Evolutionary conservation across 1,140 invertebrate species (phyloP), one percentile per base, ranked within the genome.

Genomic region (Drosophila hydei): DNA sequence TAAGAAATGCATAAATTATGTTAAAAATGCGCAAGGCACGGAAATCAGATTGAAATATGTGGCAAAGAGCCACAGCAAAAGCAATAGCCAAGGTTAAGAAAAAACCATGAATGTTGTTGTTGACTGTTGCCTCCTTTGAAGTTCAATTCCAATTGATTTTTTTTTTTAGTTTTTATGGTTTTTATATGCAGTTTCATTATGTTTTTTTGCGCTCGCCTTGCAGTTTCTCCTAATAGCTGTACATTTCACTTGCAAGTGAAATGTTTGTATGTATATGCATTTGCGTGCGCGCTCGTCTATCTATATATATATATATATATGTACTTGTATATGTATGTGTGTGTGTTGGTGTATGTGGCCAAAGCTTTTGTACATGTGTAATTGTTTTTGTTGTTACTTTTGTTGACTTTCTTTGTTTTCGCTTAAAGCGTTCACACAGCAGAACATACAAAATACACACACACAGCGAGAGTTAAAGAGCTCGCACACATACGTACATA

Each of bases 101-200:
- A 48, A 48, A 14, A 48, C 61, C 48, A 61, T 61, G 36, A 72
- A 42, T 38, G 16, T 51, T 65, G 36, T 59, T 88, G 42, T 60
- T 75, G 51, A 48, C 55, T 63, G 69, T 11, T 68, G 63, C 18
- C 72, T 30, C 42, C 59, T 72, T 75, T 90, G 72, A 90, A 90
- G 87, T 90, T 90, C 79, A 90, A 77, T 75, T 77, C 3, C 69
- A 85, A 90, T 90, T 90, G 88, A 89, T 90, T 90, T 90, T 90
- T 72, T 56, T 45, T 64, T 42, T 51, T 14, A 50, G 2, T 8
- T 8, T 9, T 64, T 33, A n/a, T n/a, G n/a, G 55, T 36, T 36
- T 50, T 30, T 30, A 8, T 30, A 30, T 30, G 27, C 27, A 30
- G n/a, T 36, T 84, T 40, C 43, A 75, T 40, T 63, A 63, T 52